Conservation (phyloP, 2,797 vertebrate species). For the Tenualosa ilisha region DNA sequence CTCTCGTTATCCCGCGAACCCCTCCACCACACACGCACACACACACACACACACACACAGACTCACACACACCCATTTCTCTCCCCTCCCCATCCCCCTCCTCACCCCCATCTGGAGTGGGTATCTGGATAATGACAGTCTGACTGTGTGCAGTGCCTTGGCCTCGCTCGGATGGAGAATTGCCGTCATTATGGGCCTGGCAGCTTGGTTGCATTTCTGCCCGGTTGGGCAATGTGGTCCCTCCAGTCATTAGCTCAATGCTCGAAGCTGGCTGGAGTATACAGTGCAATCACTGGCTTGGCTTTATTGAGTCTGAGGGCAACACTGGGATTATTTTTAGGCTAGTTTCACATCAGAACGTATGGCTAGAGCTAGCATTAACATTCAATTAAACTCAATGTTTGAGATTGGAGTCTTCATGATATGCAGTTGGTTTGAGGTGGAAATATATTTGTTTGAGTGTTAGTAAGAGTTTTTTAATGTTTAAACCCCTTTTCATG, state of each 20-base stretch:
- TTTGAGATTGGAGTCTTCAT: background rate
- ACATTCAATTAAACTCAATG: background rate
- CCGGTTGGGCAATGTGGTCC: slow-evolving; percentile 20
- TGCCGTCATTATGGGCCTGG: slow-evolving; percentile 31
- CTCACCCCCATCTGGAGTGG: slow-evolving; percentile 50
- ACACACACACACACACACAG: background rate
- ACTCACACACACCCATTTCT: slow-evolving; percentile 51
- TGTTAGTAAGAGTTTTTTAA: background rate
- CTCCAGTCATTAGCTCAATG: slow-evolving; percentile 19
- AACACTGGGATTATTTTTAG: slow-evolving; percentile 29
- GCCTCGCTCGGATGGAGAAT: slow-evolving; percentile 37
- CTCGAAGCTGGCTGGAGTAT: background rate
- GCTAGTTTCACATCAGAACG: background rate
- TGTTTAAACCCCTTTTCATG: background rate
- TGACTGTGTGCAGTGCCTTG: slow-evolving; percentile 40
- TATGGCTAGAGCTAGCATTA: background rate
- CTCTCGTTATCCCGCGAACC: slow-evolving; percentile 59
- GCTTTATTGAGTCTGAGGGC: slow-evolving; percentile 52
- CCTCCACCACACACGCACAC: background rate
- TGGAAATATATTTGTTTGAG: background rate
- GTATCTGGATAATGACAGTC: slow-evolving; percentile 67
- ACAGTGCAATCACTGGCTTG: slow-evolving; percentile 7
- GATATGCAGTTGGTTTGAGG: background rate
- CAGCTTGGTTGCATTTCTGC: slow-evolving; percentile 29
- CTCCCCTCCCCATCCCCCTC: slow-evolving; percentile 50